phyloP scores from a whole-genome alignment of 2,113 vertebrate genomes.

The Coracopsis vasa region DNA sequence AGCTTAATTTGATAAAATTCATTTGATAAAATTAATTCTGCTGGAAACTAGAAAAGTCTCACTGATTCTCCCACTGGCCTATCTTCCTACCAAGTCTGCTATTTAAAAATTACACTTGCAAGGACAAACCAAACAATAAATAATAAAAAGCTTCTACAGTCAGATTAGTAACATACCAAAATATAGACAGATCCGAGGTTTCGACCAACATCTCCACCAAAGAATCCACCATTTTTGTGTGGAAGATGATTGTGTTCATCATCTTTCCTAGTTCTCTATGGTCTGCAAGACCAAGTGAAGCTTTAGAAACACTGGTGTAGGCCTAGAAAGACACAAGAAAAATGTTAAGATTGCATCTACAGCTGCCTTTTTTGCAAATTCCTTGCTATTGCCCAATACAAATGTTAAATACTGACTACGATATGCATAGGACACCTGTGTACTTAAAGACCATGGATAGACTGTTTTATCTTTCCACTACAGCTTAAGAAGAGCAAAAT shows the following conservation, averaged over 20 bases:
- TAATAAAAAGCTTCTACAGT: not conserved
- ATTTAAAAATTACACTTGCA: not conserved
- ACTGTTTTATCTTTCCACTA: not conserved
- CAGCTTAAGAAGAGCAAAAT: not conserved
- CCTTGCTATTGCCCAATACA: not conserved
- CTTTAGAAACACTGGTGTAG: constrained; percentile 98
- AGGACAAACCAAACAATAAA: not conserved
- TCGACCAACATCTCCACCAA: constrained; percentile 99
- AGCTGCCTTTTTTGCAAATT: not conserved
- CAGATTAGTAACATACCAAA: constrained; percentile 83
- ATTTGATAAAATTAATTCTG: not conserved
- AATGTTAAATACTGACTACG: not conserved
- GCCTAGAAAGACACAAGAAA: constrained; percentile 74
- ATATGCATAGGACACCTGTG: not conserved
- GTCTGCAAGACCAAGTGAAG: constrained; percentile 91
- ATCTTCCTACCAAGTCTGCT: not conserved
- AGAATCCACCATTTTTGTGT: constrained; percentile 99
- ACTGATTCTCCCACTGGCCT: not conserved
- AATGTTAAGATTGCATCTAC: not conserved
- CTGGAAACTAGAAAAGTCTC: not conserved
- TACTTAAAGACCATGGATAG: accelerated
- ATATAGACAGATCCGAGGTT: constrained; percentile 97
- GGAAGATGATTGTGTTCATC: constrained; percentile 99
- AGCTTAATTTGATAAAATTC: not conserved
- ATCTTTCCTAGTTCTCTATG: constrained; percentile 98